A percentile compares a stretch with the other conserved stretches of the same genome.
Conservation (phyloP, 2,888 invertebrate genomes). For the Callyntrura sp. region DNA sequence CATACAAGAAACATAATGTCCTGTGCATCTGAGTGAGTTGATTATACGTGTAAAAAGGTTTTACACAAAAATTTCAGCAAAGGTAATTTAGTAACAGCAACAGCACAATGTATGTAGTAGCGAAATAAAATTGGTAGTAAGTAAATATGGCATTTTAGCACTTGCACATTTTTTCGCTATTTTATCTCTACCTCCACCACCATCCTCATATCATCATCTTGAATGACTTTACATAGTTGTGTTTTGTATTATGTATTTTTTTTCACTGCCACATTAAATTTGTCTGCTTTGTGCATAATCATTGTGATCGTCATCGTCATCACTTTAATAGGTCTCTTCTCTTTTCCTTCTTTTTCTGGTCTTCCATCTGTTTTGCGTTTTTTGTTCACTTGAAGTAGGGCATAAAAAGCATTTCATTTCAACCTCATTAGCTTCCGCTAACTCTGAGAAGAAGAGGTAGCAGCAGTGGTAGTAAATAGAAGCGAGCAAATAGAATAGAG, state of each 20-base stretch:
- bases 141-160: conserved; percentile 1
- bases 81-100: conserved; percentile 1
- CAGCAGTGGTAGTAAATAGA: background rate
- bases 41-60: background rate
- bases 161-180: conserved; percentile 27
- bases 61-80: conserved; percentile 12
- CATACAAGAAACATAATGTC: conserved; percentile 16
- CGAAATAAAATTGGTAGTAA: background rate
- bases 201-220: background rate
- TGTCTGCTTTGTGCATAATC: too few species aligned
- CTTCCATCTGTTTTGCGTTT: conserved; percentile 25
- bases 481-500: conserved; percentile 13
- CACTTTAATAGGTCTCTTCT: conserved; percentile 31
- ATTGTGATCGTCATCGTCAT: conserved; percentile 15
- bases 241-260: too few species aligned
- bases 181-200: background rate
- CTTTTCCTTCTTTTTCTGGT: background rate
- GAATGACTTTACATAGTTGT: background rate
- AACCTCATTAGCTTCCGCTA: conserved; percentile 77
- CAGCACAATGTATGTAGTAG: background rate
- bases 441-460: conserved; percentile 9
- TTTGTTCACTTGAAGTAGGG: conserved; percentile 71
- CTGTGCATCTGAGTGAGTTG: conserved; percentile 16
- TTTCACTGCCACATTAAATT: too few species aligned
- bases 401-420: conserved; percentile 75